phyloP scores from a whole-genome alignment of 2,888 invertebrate species.

The Papilio gigon region DNA sequence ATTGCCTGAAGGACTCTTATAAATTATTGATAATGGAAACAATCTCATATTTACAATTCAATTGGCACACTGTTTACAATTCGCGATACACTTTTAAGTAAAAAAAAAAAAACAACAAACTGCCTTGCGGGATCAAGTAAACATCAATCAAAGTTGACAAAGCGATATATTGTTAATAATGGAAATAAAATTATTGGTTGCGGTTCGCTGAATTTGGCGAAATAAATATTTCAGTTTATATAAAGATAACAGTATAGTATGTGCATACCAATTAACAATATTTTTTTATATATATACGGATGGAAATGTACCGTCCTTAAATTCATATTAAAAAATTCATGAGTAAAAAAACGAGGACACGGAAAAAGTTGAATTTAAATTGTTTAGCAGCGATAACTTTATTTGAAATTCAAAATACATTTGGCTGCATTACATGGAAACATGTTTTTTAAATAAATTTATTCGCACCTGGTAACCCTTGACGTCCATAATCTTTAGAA shows the following conservation, averaged over 20 bases:
- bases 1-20: constrained; percentile 16
- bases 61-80: constrained; percentile 1
- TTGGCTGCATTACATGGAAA: background rate
- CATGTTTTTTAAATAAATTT: background rate
- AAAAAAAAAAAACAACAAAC: background rate
- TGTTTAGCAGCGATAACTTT: background rate
- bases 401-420: constrained; percentile 20
- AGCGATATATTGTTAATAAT: background rate
- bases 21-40: constrained; percentile 17
- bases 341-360: background rate
- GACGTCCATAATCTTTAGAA: background rate
- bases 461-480: background rate
- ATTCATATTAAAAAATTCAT: background rate
- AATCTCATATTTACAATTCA: constrained; percentile 5
- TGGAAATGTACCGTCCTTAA: background rate
- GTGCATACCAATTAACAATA: background rate
- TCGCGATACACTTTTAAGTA: background rate
- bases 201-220: background rate
- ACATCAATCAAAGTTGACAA: background rate
- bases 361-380: constrained; percentile 4
- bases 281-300: no score
- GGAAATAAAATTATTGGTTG: background rate
- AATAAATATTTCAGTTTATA: background rate
- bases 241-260: background rate
- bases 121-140: no score